Percentiles rank a stretch among this genome's conserved stretches.
Conservation (phyloP, 2,113 vertebrate species). For the Echinops telfairi region DNA sequence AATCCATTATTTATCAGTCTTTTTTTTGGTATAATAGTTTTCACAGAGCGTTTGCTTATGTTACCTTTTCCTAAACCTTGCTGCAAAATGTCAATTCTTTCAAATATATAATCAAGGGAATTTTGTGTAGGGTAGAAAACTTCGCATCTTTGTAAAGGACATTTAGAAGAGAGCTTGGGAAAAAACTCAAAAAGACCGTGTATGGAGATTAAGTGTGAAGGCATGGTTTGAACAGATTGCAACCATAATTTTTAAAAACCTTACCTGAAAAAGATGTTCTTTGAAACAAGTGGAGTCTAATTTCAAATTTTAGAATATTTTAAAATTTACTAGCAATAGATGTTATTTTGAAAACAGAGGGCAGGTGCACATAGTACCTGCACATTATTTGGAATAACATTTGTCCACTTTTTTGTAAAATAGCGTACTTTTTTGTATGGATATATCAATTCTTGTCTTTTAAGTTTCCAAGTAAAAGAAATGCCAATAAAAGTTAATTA, state of each 20-base stretch:
- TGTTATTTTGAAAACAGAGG: constrained; percentile 46
- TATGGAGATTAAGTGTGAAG: constrained; percentile 42
- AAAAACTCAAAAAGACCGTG: constrained; percentile 52
- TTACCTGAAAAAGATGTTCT: constrained; percentile 37
- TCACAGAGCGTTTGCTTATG: constrained; percentile 32
- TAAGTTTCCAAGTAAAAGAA: constrained; percentile 54
- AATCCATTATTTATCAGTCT: constrained; percentile 36
- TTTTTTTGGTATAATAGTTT: constrained; percentile 48
- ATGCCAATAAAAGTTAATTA: constrained; percentile 7
- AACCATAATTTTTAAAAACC: constrained; percentile 50
- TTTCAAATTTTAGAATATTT: constrained; percentile 60
- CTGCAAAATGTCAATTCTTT: constrained; percentile 62
- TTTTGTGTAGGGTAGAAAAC: constrained; percentile 64
- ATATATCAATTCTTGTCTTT: not conserved
- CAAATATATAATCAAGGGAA: constrained; percentile 73
- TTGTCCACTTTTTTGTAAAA: not conserved
- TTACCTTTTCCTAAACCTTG: constrained; percentile 64
- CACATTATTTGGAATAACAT: constrained; percentile 37
- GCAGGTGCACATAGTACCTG: not conserved
- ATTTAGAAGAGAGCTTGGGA: constrained; percentile 61
- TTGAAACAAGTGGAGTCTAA: constrained; percentile 41
- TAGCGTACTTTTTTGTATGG: constrained; percentile 1
- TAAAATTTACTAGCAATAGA: constrained; percentile 43
- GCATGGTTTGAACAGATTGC: constrained; percentile 49
- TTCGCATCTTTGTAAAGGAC: constrained; percentile 71